Evolutionary conservation across 2,888 invertebrate species (phyloP).

Genomic region (Ceriagrion tenellum): DNA sequence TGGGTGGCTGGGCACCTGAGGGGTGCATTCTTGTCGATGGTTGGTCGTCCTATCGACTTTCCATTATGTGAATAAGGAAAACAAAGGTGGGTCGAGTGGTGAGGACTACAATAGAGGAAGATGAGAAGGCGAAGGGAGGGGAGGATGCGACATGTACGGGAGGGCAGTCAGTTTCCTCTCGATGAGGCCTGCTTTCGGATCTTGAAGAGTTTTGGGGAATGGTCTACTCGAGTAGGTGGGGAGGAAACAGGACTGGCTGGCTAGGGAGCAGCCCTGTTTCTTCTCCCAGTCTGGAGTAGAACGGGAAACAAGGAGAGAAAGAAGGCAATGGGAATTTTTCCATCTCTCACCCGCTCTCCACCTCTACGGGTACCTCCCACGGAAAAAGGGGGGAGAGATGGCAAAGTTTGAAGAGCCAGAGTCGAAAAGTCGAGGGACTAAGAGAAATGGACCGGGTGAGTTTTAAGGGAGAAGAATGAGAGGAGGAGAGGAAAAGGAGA

Average conservation of each 20-base stretch:
- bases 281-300: neutral
- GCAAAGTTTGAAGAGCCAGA: neutral
- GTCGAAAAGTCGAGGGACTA: slow-evolving; percentile 17
- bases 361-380: neutral
- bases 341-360: neutral
- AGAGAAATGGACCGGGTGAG: slow-evolving; percentile 7
- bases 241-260: neutral
- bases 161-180: slow-evolving; percentile 6
- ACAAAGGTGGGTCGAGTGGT: neutral
- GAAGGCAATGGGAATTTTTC: neutral
- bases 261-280: neutral
- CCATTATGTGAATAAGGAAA: slow-evolving; percentile 42
- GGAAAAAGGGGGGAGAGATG: neutral
- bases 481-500: neutral
- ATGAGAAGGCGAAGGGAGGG: neutral
- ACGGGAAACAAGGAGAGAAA: neutral
- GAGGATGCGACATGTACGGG: neutral
- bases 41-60: slow-evolving; percentile 48
- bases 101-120: neutral
- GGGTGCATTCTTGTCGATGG: neutral
- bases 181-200: neutral
- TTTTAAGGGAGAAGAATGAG: neutral
- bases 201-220: neutral
- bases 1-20: neutral
- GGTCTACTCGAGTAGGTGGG: neutral